Evolutionary conservation across 2,113 vertebrate species (phyloP).

Genomic region (Notothenia coriiceps): DNA sequence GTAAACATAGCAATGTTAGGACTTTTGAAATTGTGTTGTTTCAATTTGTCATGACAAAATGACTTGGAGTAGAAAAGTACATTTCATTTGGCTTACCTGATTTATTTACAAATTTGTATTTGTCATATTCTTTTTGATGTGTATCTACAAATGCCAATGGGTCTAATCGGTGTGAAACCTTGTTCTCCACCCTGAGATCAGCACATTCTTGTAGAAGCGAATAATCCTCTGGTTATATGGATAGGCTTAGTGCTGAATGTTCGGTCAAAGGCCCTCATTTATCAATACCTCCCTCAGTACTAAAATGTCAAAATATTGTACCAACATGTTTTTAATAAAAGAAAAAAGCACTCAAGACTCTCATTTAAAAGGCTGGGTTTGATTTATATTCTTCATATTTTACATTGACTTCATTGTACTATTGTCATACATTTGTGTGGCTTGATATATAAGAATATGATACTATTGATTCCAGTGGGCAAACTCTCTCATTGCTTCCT

Average conservation of each 20-base stretch:
- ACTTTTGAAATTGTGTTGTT: background rate
- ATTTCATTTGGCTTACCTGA: background rate
- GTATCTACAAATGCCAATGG: background rate
- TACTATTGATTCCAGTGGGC: constrained; percentile 13
- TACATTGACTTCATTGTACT: constrained; percentile 34
- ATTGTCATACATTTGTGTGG: constrained; percentile 18
- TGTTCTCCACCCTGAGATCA: constrained; percentile 37
- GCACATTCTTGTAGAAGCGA: constrained; percentile 51
- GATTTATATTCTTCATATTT: constrained; percentile 39
- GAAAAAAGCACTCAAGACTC: constrained; percentile 19
- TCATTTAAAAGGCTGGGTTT: constrained; percentile 24
- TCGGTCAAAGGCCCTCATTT: constrained; percentile 57
- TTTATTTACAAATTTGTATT: background rate
- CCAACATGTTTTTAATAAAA: constrained; percentile 41
- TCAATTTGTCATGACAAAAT: too few relatives aligned
- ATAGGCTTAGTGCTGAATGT: constrained; percentile 53
- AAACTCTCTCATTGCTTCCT: constrained; percentile 15
- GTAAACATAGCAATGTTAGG: too few relatives aligned
- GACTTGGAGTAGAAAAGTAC: background rate
- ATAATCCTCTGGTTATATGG: constrained; percentile 49
- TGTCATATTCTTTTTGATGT: background rate
- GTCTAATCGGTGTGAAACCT: constrained; percentile 34
- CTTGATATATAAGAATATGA: constrained; percentile 29
- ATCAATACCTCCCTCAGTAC: constrained; percentile 50
- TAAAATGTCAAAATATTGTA: constrained; percentile 48